Conservation (phyloP, 2,113 vertebrate genomes). For the Bujurquina vittata region DNA sequence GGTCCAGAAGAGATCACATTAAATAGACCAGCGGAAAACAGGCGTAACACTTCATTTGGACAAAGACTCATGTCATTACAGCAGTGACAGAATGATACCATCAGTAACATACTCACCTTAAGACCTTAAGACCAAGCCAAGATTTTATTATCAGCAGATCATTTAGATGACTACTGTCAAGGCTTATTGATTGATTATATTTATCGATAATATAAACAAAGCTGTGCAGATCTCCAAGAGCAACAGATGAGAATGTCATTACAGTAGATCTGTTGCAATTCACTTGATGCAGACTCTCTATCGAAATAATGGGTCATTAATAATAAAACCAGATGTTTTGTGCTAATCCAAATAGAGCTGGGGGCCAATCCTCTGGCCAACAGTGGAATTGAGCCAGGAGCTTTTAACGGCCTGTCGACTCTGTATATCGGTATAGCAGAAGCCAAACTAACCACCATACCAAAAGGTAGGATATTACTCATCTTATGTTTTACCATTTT, state of each 20-base stretch:
- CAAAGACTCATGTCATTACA: neutral
- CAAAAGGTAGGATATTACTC: slow-evolving; percentile 86
- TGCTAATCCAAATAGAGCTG: slow-evolving; percentile 85
- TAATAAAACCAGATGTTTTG: slow-evolving; percentile 33
- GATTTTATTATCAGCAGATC: neutral
- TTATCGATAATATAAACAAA: neutral
- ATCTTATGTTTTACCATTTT: neutral
- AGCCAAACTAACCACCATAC: slow-evolving; percentile 90
- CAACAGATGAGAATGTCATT: neutral
- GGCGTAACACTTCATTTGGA: neutral
- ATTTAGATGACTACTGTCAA: neutral
- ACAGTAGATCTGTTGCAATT: neutral
- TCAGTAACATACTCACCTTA: neutral
- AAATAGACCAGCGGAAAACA: neutral
- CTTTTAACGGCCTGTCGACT: slow-evolving; percentile 91
- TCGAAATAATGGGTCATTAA: neutral
- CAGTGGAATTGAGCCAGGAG: slow-evolving; percentile 89
- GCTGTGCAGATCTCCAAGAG: neutral
- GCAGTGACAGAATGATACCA: neutral
- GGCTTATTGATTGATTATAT: neutral
- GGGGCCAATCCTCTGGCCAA: slow-evolving; percentile 95
- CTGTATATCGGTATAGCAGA: slow-evolving; percentile 94
- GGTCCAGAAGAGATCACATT: neutral
- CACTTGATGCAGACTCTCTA: neutral
- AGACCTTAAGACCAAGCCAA: neutral